A percentile compares a stretch with the other conserved stretches of the same genome.
Conservation (phyloP, 1,140 invertebrate species). For the Parasteatoda tepidariorum region DNA sequence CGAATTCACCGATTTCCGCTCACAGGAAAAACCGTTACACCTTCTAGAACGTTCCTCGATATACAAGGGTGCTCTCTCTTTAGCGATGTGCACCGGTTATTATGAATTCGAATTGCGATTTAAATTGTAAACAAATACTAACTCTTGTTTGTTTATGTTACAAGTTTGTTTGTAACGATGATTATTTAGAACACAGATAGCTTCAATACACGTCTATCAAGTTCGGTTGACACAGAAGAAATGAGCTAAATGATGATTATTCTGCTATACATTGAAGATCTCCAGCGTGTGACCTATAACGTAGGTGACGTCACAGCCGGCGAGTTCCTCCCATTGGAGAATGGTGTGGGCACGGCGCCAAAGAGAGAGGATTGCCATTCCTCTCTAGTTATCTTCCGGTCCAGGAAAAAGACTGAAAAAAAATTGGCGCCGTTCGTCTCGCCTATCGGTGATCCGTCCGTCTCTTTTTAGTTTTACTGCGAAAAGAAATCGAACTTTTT, state of each 20-base stretch:
- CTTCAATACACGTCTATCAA: neutral
- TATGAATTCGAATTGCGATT: neutral
- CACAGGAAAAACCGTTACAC: neutral
- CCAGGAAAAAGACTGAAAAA: neutral
- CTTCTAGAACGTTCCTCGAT: neutral
- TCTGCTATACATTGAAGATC: conserved; percentile 11
- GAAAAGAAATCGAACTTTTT: neutral
- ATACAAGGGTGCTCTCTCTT: neutral
- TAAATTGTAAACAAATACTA: neutral
- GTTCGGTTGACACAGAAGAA: conserved; percentile 24
- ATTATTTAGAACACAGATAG: neutral
- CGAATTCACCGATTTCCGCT: neutral
- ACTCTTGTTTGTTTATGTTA: neutral
- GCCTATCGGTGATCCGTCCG: neutral
- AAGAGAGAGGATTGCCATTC: neutral
- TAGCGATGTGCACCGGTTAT: neutral
- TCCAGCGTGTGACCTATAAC: conserved; percentile 50
- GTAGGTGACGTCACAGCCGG: conserved; percentile 42
- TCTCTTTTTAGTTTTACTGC: neutral
- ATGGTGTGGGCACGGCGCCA: conserved; percentile 54
- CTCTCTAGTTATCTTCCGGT: neutral
- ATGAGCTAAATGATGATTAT: neutral
- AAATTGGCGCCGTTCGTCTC: conserved; percentile 28
- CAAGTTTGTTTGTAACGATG: neutral
- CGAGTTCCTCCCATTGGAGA: conserved; percentile 9